A percentile compares a stretch with the other conserved stretches of the same genome.
Evolutionary conservation across 2,113 vertebrate genomes (phyloP).

Genomic region (Paedocypris sp.): DNA sequence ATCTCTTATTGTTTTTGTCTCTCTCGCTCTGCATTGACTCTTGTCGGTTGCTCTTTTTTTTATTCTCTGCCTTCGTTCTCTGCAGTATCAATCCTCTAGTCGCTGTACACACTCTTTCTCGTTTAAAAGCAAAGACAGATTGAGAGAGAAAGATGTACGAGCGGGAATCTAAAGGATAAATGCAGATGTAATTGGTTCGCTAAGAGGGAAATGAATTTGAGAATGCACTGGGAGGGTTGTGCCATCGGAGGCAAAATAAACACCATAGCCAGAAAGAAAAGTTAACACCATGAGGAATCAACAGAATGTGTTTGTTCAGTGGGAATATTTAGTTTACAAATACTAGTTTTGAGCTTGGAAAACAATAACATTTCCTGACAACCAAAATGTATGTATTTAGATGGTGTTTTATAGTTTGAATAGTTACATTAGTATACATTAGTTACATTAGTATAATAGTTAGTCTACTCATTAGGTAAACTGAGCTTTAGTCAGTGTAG

Average conservation of each 20-base stretch:
- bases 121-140: slow-evolving; percentile 21
- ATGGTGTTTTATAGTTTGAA: no score
- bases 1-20: no score
- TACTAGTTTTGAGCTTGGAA: no score
- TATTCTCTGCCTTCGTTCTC: slow-evolving; percentile 6
- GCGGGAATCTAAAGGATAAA: slow-evolving; percentile 3
- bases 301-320: no score
- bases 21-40: background rate
- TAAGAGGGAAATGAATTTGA: background rate
- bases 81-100: slow-evolving; percentile 22
- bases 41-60: slow-evolving; percentile 7
- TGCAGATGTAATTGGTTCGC: slow-evolving; percentile 9
- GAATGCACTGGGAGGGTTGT: background rate
- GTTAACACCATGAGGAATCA: background rate
- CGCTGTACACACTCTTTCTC: slow-evolving; percentile 28
- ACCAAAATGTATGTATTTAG: no score
- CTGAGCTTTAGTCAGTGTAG: background rate
- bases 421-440: no score
- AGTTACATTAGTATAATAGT: no score
- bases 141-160: background rate
- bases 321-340: no score
- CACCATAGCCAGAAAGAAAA: background rate
- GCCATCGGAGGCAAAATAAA: background rate
- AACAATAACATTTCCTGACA: no score
- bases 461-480: background rate